Conservation (phyloP, 2,113 vertebrate species). For the Mystacornis crossleyi region DNA sequence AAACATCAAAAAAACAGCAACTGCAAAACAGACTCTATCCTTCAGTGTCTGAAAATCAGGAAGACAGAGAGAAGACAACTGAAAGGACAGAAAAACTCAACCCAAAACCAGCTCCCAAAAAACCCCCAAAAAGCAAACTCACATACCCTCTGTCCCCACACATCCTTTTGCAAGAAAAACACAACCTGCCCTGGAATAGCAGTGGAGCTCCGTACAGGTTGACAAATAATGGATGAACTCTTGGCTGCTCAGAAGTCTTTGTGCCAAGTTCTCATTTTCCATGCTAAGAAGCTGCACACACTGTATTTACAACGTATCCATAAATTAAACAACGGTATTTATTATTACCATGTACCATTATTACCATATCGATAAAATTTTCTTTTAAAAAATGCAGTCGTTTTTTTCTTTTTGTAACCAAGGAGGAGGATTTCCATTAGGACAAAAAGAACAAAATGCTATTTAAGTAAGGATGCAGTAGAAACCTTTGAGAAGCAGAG, state of each 20-base stretch:
- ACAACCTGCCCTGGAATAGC: not conserved
- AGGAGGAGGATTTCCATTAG: not conserved
- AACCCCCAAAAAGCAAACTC: not conserved
- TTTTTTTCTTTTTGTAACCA: not conserved
- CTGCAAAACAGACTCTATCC: not conserved
- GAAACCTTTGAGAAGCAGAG: not conserved
- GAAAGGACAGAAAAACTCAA: not conserved
- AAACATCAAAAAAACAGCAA: not conserved
- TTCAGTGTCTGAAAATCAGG: not conserved
- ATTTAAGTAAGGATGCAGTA: not conserved
- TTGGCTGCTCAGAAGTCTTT: not conserved
- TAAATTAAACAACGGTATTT: not conserved
- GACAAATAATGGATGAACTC: conserved; percentile 1
- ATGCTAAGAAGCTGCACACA: not conserved
- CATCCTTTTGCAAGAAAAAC: not conserved
- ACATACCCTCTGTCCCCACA: not conserved
- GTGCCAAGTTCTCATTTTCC: not conserved
- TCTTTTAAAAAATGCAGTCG: not conserved
- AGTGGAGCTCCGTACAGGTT: not conserved
- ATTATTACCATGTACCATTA: not conserved
- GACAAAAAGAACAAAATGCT: not conserved
- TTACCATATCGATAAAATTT: not conserved
- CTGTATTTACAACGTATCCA: not conserved
- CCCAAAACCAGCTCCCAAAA: not conserved
- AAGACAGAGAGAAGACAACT: not conserved